Conservation (phyloP, 2,113 vertebrate species). For the Clarias macrocephalus region DNA sequence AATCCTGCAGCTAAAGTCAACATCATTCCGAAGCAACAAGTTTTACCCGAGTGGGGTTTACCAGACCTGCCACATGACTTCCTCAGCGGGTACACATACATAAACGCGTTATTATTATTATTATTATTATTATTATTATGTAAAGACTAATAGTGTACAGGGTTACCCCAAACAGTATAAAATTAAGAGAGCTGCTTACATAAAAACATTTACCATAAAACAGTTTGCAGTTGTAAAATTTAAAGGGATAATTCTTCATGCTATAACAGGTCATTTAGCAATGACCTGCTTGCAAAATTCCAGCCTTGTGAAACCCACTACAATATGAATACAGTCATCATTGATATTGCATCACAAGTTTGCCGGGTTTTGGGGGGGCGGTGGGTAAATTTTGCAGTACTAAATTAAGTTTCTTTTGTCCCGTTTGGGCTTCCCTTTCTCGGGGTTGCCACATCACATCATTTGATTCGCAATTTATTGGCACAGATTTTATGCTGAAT, state of each 20-base stretch:
- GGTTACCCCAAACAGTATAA: not conserved
- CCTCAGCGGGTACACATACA: constrained; percentile 60
- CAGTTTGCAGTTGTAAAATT: not conserved
- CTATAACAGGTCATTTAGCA: not conserved
- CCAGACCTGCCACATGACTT: constrained; percentile 62
- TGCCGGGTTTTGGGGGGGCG: not conserved
- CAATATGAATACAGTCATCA: not conserved
- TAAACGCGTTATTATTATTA: not conserved
- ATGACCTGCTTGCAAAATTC: not conserved
- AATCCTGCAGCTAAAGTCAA: constrained; percentile 67
- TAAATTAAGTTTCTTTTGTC: not conserved
- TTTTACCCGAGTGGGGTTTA: constrained; percentile 51
- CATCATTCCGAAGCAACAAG: constrained; percentile 60
- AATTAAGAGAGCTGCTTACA: too few species aligned
- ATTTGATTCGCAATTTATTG: too few species aligned
- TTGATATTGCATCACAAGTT: not conserved
- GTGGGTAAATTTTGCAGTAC: not conserved
- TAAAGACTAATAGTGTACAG: not conserved
- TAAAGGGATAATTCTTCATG: not conserved
- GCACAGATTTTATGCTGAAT: too few species aligned
- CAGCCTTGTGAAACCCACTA: not conserved
- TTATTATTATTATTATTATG: too few species aligned
- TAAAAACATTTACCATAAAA: not conserved
- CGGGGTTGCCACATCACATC: too few species aligned
- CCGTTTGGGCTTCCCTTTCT: too few species aligned